These are phyloP conservation scores for Tetrax tetrax DNA, from an alignment of 2,113 vertebrate genomes.

Conservation along the genomic window DNA sequence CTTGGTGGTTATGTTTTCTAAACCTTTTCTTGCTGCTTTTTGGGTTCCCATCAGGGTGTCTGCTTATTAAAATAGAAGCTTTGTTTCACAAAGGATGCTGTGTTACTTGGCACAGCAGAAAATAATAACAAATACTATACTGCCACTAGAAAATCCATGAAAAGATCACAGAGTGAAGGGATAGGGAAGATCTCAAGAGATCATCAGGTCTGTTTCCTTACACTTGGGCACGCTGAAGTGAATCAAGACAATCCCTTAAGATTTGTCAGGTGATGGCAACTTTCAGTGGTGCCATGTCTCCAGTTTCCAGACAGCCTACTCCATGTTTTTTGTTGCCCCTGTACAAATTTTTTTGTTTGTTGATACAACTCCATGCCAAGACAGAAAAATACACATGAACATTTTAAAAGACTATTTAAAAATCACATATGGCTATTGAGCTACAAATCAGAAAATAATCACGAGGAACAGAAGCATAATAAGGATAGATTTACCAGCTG, in stretches of 20 bases:
- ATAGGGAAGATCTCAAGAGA: not conserved
- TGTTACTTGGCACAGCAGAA: not conserved
- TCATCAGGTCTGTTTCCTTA: not conserved
- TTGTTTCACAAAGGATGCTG: not conserved
- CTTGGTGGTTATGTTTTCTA: not conserved
- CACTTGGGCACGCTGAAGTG: not conserved
- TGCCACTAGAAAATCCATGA: not conserved
- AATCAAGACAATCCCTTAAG: not conserved
- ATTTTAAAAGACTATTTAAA: not conserved
- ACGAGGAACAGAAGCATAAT: not conserved
- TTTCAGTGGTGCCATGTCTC: not conserved
- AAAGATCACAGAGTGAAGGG: not conserved
- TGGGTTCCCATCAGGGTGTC: not conserved
- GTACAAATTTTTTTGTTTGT: not conserved
- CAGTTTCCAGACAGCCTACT: not conserved
- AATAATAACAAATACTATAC: not conserved
- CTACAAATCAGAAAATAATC: not conserved
- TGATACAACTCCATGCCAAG: not conserved
- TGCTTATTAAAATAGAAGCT: conserved; percentile 20
- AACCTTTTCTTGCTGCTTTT: not conserved
- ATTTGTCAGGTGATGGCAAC: not conserved
- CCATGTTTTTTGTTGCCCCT: not conserved
- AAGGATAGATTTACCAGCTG: not conserved
- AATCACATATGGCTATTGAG: not conserved
- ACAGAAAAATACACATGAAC: not conserved